A percentile compares a stretch with the other conserved stretches of the same genome.
These are phyloP conservation scores for Smithornis capensis DNA, from an alignment of 2,113 vertebrate genomes.

Conservation along the genomic window DNA sequence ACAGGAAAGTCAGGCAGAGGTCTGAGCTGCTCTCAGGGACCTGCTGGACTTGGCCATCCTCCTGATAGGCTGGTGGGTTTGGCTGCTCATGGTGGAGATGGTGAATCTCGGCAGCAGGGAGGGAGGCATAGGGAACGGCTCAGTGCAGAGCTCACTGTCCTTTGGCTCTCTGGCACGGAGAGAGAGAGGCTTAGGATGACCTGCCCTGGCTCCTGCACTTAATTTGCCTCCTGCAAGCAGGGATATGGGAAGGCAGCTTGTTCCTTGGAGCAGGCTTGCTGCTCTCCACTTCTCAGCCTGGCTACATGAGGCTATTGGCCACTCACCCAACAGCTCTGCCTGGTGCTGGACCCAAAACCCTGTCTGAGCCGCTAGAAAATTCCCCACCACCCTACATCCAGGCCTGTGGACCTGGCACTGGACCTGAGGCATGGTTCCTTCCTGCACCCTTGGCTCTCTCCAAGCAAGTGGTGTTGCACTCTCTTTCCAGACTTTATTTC, in stretches of 20 bases:
- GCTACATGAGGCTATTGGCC: neutral
- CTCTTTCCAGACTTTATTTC: neutral
- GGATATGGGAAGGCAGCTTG: neutral
- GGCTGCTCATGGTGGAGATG: neutral
- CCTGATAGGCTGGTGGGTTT: neutral
- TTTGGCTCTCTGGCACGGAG: neutral
- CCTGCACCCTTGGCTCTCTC: neutral
- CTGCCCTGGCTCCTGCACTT: neutral
- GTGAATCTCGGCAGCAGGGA: neutral
- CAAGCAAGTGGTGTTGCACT: neutral
- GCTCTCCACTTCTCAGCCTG: neutral
- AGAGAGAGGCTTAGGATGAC: neutral
- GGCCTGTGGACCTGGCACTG: neutral
- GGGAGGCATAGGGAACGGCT: neutral
- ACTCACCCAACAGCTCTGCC: neutral
- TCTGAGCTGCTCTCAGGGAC: rapidly evolving
- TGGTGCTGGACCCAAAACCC: neutral
- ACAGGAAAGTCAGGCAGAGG: neutral
- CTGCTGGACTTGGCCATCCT: rapidly evolving
- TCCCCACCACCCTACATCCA: neutral
- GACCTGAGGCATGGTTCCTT: neutral
- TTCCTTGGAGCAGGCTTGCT: neutral
- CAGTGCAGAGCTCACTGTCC: rapidly evolving
- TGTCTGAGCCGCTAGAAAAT: neutral
- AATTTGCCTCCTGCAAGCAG: neutral